Percentiles rank a stretch among this genome's conserved stretches.
These are phyloP conservation scores for Gymnocephalus cernua DNA, from an alignment of 2,113 vertebrate genomes.

Conservation along the genomic window DNA sequence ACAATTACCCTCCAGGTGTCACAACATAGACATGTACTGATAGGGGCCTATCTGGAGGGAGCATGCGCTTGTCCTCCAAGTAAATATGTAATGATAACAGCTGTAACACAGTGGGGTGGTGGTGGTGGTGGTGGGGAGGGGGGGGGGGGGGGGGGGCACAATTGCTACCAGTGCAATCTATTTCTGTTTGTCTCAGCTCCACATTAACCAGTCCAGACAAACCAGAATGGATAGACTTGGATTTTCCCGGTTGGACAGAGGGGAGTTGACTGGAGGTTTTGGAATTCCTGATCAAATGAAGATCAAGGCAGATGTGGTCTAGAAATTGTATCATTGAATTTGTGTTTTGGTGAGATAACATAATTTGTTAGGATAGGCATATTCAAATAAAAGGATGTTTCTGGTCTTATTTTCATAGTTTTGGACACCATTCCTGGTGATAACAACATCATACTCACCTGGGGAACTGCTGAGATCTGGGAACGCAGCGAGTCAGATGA, in stretches of 20 bases:
- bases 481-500: background rate
- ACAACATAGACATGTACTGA: constrained; percentile 86
- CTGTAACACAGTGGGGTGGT: constrained; percentile 78
- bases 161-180: constrained; percentile 80
- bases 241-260: constrained; percentile 54
- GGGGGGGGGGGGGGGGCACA: constrained; percentile 53
- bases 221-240: constrained; percentile 82
- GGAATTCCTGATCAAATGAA: constrained; percentile 60
- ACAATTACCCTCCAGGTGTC: constrained; percentile 89
- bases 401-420: background rate
- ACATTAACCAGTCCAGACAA: constrained; percentile 84
- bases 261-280: constrained; percentile 57
- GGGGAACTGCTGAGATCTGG: background rate
- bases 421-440: background rate
- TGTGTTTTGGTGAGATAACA: constrained; percentile 21
- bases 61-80: constrained; percentile 82
- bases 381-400: constrained; percentile 22
- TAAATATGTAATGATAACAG: constrained; percentile 90
- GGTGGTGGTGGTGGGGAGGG: too few species aligned
- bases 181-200: constrained; percentile 83
- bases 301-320: constrained; percentile 60
- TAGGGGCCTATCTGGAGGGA: constrained; percentile 82
- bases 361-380: background rate
- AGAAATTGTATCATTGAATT: constrained; percentile 45
- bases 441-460: background rate